These are phyloP conservation scores for Tauraco hartlaubi DNA, from an alignment of 2,797 vertebrate genomes.

Conservation along the genomic window DNA sequence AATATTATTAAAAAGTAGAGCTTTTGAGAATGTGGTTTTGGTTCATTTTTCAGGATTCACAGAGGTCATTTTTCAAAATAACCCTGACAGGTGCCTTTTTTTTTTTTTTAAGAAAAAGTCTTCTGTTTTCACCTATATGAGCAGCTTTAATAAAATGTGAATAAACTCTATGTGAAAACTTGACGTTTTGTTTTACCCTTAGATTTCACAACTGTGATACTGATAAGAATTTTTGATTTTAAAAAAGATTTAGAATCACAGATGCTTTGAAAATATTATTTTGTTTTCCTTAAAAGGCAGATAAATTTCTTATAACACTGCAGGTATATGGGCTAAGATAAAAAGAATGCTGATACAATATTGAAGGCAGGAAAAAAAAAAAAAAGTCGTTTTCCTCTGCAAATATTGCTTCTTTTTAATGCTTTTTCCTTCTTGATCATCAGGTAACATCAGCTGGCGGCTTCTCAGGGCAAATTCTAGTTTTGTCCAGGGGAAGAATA, in stretches of 20 bases:
- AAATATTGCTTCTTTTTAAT: background rate
- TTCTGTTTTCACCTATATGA: background rate
- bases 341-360: background rate
- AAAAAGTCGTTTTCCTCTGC: background rate
- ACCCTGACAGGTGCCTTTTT: background rate
- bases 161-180: background rate
- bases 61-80: background rate
- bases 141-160: background rate
- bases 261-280: background rate
- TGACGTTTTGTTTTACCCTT: background rate
- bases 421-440: background rate
- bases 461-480: background rate
- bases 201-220: background rate
- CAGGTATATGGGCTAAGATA: background rate
- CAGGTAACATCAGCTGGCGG: background rate
- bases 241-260: background rate
- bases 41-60: background rate
- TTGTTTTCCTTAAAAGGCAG: background rate
- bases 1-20: background rate
- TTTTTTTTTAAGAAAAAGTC: background rate
- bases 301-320: background rate
- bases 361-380: background rate
- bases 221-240: background rate
- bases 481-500: conserved; percentile 1
- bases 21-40: background rate